phyloP scores from a whole-genome alignment of 2,113 vertebrate species.

The Chamaetylas fuelleborni region DNA sequence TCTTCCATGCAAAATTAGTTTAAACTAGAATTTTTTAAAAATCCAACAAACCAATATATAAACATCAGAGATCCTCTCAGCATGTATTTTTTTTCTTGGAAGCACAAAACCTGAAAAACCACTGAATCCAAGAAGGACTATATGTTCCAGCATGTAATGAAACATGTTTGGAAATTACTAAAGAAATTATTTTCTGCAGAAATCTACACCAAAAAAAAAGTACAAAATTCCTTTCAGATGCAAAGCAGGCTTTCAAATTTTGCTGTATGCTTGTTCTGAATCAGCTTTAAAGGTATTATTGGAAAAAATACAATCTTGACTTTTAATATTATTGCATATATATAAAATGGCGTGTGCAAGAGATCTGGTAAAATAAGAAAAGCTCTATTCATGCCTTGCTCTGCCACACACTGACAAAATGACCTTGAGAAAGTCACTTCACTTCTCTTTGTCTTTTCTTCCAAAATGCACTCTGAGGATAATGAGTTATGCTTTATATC shows the following conservation, averaged over 20 bases:
- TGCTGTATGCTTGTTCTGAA: not conserved
- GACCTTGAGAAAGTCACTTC: not conserved
- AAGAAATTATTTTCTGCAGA: not conserved
- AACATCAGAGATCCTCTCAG: not conserved
- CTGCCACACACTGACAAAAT: not conserved
- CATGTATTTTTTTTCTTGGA: not conserved
- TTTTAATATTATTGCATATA: not conserved
- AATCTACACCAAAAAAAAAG: not conserved
- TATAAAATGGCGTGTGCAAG: not conserved
- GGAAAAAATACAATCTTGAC: not conserved
- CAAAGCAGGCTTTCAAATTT: not conserved
- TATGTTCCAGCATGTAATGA: rapidly evolving
- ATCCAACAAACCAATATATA: rapidly evolving
- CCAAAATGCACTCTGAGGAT: not conserved
- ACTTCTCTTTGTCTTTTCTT: not conserved
- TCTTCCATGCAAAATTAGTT: conserved; percentile 23
- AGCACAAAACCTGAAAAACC: not conserved
- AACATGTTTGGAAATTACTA: not conserved
- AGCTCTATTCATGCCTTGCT: not conserved
- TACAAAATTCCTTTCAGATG: not conserved
- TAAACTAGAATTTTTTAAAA: not conserved
- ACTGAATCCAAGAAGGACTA: not conserved
- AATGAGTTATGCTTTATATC: not conserved
- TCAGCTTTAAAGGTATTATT: not conserved
- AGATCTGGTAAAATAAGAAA: not conserved